Conservation (phyloP, 2,888 invertebrate species). For the Lacanobia oleracea region DNA sequence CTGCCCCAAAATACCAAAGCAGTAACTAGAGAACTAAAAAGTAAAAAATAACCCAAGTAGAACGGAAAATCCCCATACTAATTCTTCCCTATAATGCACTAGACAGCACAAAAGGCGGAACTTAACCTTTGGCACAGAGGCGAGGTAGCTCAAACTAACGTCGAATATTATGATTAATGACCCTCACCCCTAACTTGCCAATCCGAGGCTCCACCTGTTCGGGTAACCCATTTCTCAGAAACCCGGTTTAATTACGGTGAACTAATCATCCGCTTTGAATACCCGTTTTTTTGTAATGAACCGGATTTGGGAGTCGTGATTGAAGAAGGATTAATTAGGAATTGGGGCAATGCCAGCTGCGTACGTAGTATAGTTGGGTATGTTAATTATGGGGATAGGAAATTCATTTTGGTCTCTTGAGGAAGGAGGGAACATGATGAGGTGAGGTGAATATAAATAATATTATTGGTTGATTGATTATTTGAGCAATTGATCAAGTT, state of each 20-base stretch:
- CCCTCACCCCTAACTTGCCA: constrained; percentile 15
- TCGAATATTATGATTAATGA: constrained; percentile 65
- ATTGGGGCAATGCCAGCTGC: background rate
- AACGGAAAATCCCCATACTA: background rate
- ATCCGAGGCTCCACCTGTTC: constrained; percentile 52
- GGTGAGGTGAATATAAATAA: too few relatives aligned
- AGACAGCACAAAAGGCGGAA: constrained; percentile 33
- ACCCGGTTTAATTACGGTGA: constrained; percentile 51
- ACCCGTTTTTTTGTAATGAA: constrained; percentile 47
- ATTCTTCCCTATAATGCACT: constrained; percentile 1
- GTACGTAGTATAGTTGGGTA: background rate
- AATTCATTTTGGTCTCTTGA: background rate
- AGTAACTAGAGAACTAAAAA: background rate
- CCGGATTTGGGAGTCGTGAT: constrained; percentile 28
- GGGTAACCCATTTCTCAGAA: constrained; percentile 62
- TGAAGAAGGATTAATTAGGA: constrained; percentile 46
- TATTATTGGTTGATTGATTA: too few relatives aligned
- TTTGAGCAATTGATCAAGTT: too few relatives aligned
- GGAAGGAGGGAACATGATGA: background rate
- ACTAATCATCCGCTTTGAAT: constrained; percentile 57
- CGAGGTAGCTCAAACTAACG: constrained; percentile 35
- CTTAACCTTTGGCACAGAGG: constrained; percentile 8
- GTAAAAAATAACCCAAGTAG: background rate
- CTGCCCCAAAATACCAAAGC: background rate
- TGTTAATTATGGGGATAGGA: constrained; percentile 9